A percentile compares a stretch with the other conserved stretches of the same genome.
Conservation (phyloP, 1,140 invertebrate genomes). For the Nixonia krombeini region DNA sequence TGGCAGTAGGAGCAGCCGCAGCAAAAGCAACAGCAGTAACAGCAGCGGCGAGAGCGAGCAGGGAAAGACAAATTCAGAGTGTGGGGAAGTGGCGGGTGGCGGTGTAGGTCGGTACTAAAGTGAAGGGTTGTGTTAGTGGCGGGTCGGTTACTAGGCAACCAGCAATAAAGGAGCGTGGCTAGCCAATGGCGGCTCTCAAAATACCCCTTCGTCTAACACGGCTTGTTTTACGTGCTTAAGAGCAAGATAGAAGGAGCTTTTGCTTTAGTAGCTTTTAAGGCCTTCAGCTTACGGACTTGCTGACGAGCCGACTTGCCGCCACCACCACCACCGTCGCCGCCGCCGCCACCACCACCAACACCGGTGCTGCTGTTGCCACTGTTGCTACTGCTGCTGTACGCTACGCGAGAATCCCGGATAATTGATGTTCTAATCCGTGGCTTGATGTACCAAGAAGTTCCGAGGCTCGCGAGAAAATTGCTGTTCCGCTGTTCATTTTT, state of each 20-base stretch:
- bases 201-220: conserved; percentile 66
- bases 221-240: conserved; percentile 67
- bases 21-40: conserved; percentile 20
- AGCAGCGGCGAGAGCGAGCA: no score
- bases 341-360: not conserved
- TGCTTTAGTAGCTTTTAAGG: conserved; percentile 72
- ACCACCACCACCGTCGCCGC: conserved; percentile 9
- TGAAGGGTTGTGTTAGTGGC: conserved; percentile 58
- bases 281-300: conserved; percentile 54
- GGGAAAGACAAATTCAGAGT: conserved; percentile 34
- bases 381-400: not conserved
- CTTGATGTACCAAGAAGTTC: conserved; percentile 20
- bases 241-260: conserved; percentile 64
- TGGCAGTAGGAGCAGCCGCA: no score
- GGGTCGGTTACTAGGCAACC: conserved; percentile 69
- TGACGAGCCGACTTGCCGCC: conserved; percentile 48
- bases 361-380: no score
- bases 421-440: conserved; percentile 66
- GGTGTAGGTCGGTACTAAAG: conserved; percentile 53
- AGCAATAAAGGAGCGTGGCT: conserved; percentile 68
- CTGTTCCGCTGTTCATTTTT: conserved; percentile 19
- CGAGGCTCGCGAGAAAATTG: conserved; percentile 4
- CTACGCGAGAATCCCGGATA: conserved; percentile 49
- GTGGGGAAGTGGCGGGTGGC: conserved; percentile 39
- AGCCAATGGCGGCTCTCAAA: conserved; percentile 70